These are phyloP conservation scores for Leiothrix lutea DNA, from an alignment of 2,113 vertebrate genomes.

Conservation along the genomic window DNA sequence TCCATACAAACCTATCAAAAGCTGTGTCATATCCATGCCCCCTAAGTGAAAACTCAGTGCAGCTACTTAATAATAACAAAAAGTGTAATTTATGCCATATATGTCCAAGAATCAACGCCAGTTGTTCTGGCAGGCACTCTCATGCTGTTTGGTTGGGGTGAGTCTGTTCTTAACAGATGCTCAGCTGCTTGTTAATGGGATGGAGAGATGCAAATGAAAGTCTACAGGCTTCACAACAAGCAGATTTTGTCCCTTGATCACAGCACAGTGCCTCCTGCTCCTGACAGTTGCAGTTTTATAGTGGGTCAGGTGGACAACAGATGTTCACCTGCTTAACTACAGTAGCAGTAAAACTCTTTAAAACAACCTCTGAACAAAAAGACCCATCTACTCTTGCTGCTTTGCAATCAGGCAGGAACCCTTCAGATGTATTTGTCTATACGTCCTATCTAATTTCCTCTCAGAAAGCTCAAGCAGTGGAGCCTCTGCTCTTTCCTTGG, in stretches of 20 bases:
- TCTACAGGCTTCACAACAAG: neutral
- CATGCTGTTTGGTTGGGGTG: neutral
- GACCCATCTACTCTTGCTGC: neutral
- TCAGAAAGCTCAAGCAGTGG: neutral
- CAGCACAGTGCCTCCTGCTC: neutral
- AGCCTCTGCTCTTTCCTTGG: neutral
- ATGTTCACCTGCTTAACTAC: constrained; percentile 47
- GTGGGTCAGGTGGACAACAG: constrained; percentile 13
- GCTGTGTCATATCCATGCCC: neutral
- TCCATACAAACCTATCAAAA: neutral
- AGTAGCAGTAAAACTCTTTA: constrained; percentile 27
- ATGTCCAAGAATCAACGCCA: neutral
- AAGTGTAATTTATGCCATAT: neutral
- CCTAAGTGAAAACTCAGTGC: neutral
- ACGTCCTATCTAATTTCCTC: neutral
- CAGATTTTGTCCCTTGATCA: neutral
- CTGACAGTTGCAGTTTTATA: neutral
- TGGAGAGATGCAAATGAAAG: neutral
- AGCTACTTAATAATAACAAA: neutral
- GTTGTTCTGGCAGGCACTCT: neutral
- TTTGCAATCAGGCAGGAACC: neutral
- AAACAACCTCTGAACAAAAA: neutral
- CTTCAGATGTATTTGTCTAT: neutral
- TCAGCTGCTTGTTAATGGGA: neutral
- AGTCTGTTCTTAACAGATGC: neutral